Evolutionary conservation across 2,888 invertebrate species (phyloP).

Genomic region (Anticlea derivata): DNA sequence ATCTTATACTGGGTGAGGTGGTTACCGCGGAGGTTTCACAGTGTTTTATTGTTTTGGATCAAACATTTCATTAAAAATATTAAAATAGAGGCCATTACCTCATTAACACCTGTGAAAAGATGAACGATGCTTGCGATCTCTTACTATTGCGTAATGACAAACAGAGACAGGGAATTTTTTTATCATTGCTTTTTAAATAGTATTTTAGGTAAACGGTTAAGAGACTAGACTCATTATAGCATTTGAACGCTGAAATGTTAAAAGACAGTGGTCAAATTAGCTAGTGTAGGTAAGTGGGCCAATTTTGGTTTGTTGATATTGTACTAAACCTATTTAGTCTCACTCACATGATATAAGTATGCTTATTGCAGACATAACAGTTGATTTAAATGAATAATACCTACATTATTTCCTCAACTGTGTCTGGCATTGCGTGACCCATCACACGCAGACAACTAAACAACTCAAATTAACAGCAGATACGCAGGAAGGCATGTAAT

Average conservation of each 20-base stretch:
- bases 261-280: background rate
- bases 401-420: slow-evolving; percentile 13
- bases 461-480: slow-evolving; percentile 35
- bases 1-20: slow-evolving; percentile 39
- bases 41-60: slow-evolving; percentile 27
- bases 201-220: too few species aligned
- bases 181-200: too few species aligned
- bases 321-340: background rate
- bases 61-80: background rate
- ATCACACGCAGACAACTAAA: slow-evolving; percentile 28
- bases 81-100: too few species aligned
- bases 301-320: slow-evolving; percentile 1
- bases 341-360: slow-evolving; percentile 1
- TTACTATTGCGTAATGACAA: too few species aligned
- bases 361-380: slow-evolving; percentile 6
- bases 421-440: slow-evolving; percentile 32
- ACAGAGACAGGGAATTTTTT: too few species aligned
- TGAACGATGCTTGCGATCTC: too few species aligned
- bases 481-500: slow-evolving; percentile 26
- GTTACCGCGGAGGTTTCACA: slow-evolving; percentile 37
- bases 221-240: too few species aligned
- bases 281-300: background rate
- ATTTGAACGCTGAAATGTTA: too few species aligned
- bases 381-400: slow-evolving; percentile 19
- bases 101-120: too few species aligned